Base-by-base conservation (phyloP, 2,888 invertebrate species). In the Cerceris rybyensis region DNA sequence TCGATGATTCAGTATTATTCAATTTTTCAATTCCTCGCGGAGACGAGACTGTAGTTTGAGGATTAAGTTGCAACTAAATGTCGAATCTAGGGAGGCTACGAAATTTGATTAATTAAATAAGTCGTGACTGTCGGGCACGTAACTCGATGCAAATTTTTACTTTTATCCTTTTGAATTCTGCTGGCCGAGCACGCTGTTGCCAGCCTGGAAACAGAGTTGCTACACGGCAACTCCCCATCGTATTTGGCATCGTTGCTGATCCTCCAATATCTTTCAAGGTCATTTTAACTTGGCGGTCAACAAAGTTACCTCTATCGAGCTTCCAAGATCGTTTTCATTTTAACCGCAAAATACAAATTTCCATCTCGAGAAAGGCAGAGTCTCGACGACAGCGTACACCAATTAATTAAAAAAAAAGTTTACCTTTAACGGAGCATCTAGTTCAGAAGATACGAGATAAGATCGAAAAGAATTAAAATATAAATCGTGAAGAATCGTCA, bases 1-100 rank as follows among this genome's bases (percentile, higher is more conserved):
- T 46, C 46, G 46, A 46, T 6, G 46, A 59, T 49, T 17, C 49
- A 13, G 43, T 64, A 7, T 77, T 68, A 76, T 74, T 59, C 58
- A 75, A 49, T 7, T 7, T 43, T 43, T 43, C 9, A 43, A 7
- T 43, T 43, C 7, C 9, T 9, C 43, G 9, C 6, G 9, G 43
- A 43, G 9, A 46, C 46, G 6, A 5, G 1, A 46, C 8, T 11
- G 11, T 1, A 4, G 6, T 46, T 46, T 5, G 46, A 11, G 1
- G 46, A 46, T 46, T 11, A 46, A 46, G 46, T 8, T 11, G 46
- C 6, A 8, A 46, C 9, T 46, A 11, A 28, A 28, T 28, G 4
- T 28, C 28, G 28, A 28, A 28, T 28, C 28, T 1, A 28, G 28
- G 4, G 28, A 28, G 28, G 28, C 28, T 4, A 4, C 4, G 4